A percentile compares a stretch with the other conserved stretches of the same genome.
Conservation (phyloP, 1,140 invertebrate genomes). For the Leptoteleia sp. region DNA sequence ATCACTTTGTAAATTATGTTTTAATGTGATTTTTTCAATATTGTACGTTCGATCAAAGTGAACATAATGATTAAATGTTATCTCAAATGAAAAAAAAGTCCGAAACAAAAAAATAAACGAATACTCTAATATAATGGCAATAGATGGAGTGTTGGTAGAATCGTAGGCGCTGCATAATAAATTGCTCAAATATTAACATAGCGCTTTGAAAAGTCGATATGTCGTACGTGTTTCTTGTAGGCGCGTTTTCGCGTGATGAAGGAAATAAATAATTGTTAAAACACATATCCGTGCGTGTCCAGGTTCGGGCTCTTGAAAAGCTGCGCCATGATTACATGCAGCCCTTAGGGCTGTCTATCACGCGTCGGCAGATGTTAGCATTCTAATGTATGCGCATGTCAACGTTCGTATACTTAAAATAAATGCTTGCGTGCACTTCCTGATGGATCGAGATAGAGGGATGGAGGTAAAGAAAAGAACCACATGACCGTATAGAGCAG, state of each 20-base stretch:
- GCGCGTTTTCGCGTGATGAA: conserved; percentile 60
- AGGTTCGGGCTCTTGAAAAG: conserved; percentile 64
- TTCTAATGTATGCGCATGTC: conserved; percentile 76
- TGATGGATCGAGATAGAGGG: conserved; percentile 62
- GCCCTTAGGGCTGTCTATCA: conserved; percentile 70
- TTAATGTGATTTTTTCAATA: too few relatives aligned
- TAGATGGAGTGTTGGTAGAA: too few relatives aligned
- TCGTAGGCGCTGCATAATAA: conserved; percentile 51
- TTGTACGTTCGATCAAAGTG: too few relatives aligned
- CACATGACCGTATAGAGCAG: conserved; percentile 46
- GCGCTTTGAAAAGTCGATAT: conserved; percentile 48
- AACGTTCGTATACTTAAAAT: conserved; percentile 71
- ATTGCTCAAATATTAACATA: conserved; percentile 60
- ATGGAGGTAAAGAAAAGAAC: conserved; percentile 55
- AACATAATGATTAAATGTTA: too few relatives aligned
- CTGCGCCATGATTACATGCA: conserved; percentile 67
- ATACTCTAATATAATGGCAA: too few relatives aligned
- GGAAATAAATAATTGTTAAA: conserved; percentile 66
- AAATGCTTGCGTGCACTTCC: conserved; percentile 67
- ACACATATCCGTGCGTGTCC: conserved; percentile 67
- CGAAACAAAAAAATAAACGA: too few relatives aligned
- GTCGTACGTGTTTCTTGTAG: conserved; percentile 44
- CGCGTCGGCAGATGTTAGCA: conserved; percentile 73
- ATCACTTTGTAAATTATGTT: too few relatives aligned
- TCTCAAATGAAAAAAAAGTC: too few relatives aligned